A percentile compares a stretch with the other conserved stretches of the same genome.
phyloP scores from a whole-genome alignment of 1,140 invertebrate species.

The Lycorma delicatula region DNA sequence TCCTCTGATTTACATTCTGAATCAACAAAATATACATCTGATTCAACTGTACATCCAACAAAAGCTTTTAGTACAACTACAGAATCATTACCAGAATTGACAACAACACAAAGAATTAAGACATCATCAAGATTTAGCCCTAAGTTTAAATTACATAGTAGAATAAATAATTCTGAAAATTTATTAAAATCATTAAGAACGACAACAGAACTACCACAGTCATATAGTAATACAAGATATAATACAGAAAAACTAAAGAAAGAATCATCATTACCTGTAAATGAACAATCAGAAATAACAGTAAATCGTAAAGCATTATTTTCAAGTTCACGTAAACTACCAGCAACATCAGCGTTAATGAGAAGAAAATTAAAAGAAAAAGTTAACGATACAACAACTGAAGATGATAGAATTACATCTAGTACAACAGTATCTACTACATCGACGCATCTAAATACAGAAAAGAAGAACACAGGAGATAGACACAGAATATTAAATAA shows the following conservation, averaged over 20 bases:
- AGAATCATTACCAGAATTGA: too few species aligned
- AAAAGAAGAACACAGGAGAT: background rate
- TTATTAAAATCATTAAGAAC: too few species aligned
- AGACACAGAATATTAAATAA: background rate
- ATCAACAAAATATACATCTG: too few species aligned
- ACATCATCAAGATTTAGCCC: background rate
- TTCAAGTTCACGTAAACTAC: slow-evolving; percentile 22
- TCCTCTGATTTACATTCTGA: too few species aligned
- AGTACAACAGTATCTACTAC: background rate
- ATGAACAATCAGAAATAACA: background rate
- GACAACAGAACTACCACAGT: background rate
- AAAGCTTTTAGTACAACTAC: too few species aligned
- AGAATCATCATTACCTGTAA: background rate
- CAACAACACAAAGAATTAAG: background rate
- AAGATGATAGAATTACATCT: slow-evolving; percentile 1
- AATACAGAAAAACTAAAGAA: slow-evolving; percentile 2
- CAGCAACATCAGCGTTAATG: slow-evolving; percentile 27
- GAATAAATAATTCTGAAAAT: too few species aligned
- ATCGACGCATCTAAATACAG: background rate
- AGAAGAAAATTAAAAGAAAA: slow-evolving; percentile 18
- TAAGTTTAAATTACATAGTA: background rate
- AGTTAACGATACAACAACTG: slow-evolving; percentile 12
- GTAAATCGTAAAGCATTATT: slow-evolving; percentile 22
- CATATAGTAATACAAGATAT: background rate
- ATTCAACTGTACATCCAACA: too few species aligned